Percentiles rank a stretch among this genome's conserved stretches.
These are phyloP conservation scores for Adelosebastes latens DNA, from an alignment of 2,797 vertebrate genomes.

Conservation along the genomic window DNA sequence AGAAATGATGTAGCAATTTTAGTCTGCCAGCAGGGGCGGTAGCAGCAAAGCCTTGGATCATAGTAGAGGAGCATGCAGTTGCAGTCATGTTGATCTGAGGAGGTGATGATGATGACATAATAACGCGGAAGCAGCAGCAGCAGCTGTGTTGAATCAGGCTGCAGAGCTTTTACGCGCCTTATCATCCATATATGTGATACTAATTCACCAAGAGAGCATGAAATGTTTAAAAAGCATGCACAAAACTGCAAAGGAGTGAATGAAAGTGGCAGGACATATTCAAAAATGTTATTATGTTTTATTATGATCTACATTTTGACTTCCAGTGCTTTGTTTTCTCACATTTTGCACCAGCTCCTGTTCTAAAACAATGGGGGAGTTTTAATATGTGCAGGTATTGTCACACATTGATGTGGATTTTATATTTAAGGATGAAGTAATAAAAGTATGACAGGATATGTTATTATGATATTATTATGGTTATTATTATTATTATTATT, in stretches of 20 bases:
- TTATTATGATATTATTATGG: too few relatives aligned
- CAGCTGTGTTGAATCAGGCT: not conserved
- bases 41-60: not conserved
- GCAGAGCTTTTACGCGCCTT: not conserved
- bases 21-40: slow-evolving; percentile 16
- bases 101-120: not conserved
- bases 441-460: not conserved
- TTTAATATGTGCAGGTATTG: not conserved
- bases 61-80: not conserved
- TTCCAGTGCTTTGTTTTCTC: not conserved
- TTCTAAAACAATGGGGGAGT: not conserved
- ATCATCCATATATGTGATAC: not conserved
- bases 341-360: too few relatives aligned
- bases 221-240: not conserved
- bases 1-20: slow-evolving; percentile 64
- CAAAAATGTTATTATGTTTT: not conserved
- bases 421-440: not conserved
- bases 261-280: not conserved
- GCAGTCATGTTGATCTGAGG: too few relatives aligned
- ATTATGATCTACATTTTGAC: not conserved
- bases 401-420: not conserved
- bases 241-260: not conserved
- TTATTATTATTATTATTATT: too few relatives aligned
- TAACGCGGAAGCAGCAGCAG: not conserved
- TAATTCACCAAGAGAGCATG: not conserved